phyloP scores from a whole-genome alignment of 2,797 vertebrate species.

The Sandelia bainsii region DNA sequence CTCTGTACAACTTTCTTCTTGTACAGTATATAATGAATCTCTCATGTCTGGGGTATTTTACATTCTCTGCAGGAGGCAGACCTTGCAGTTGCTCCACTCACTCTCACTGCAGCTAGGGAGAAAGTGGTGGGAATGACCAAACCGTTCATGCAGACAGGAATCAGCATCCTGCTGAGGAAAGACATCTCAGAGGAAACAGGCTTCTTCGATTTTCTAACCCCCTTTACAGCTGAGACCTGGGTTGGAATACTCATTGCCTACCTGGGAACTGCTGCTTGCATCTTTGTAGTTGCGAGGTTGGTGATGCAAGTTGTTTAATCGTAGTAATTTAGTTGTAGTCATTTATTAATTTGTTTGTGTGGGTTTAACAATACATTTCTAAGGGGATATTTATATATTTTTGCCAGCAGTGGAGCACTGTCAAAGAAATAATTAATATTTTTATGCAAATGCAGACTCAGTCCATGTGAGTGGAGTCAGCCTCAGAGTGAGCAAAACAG shows the following conservation, averaged over 20 bases:
- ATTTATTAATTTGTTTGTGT: neutral
- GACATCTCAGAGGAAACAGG: constrained; percentile 82
- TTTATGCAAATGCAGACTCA: constrained; percentile 82
- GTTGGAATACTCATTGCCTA: constrained; percentile 88
- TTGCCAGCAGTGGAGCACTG: constrained; percentile 12
- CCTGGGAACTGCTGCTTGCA: constrained; percentile 86
- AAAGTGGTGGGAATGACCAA: constrained; percentile 89
- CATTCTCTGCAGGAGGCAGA: constrained; percentile 86
- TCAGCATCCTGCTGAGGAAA: constrained; percentile 89
- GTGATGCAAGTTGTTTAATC: constrained; percentile 22
- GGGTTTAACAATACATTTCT: constrained; percentile 11
- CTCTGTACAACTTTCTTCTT: constrained; percentile 5
- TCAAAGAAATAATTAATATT: constrained; percentile 24
- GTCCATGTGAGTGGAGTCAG: constrained; percentile 90
- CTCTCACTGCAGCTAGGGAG: constrained; percentile 88
- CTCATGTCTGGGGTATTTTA: constrained; percentile 1
- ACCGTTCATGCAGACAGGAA: constrained; percentile 92
- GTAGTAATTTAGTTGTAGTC: neutral
- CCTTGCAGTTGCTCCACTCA: constrained; percentile 89
- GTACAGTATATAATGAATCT: neutral
- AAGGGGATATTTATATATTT: constrained; percentile 12
- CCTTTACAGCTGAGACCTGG: constrained; percentile 91
- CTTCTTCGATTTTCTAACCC: constrained; percentile 89
- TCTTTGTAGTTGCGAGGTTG: constrained; percentile 88
- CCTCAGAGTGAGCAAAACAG: constrained; percentile 85